Conservation (phyloP, 2,888 invertebrate genomes). For the Hermodice carunculata region DNA sequence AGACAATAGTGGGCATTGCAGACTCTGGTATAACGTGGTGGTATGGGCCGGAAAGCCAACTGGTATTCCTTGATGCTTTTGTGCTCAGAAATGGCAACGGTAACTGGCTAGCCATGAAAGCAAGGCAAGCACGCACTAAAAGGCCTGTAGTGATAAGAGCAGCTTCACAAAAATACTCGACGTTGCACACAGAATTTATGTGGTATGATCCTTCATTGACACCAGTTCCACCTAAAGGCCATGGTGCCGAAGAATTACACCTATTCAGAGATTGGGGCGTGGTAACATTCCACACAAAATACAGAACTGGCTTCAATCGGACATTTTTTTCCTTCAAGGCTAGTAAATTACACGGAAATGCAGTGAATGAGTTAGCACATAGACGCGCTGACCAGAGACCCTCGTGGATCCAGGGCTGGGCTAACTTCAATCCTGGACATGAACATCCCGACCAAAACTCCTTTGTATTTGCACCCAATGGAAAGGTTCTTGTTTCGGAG, state of each 20-base stretch:
- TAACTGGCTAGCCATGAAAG: constrained; percentile 20
- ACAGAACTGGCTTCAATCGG: too few species aligned
- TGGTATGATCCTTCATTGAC: constrained; percentile 14
- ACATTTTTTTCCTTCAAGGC: too few species aligned
- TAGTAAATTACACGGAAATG: too few species aligned
- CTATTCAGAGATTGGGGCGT: constrained; percentile 24
- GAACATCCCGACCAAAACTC: too few species aligned
- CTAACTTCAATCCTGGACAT: too few species aligned
- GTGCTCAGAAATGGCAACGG: constrained; percentile 13
- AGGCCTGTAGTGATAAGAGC: too few species aligned
- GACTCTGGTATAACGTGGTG: constrained; percentile 16
- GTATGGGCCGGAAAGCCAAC: constrained; percentile 30
- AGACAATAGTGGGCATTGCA: constrained; percentile 15
- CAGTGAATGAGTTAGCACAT: too few species aligned
- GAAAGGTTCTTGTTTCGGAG: too few species aligned
- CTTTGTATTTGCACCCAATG: too few species aligned
- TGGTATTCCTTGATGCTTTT: constrained; percentile 20
- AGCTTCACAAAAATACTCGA: constrained; percentile 5
- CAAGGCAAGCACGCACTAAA: neutral
- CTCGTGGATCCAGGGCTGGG: too few species aligned
- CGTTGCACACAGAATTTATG: constrained; percentile 27
- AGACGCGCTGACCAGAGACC: too few species aligned
- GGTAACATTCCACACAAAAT: too few species aligned
- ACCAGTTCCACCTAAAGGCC: constrained; percentile 8
- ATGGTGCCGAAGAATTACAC: neutral